These are phyloP conservation scores for Pseudotriccus pelzelni DNA, from an alignment of 2,797 vertebrate species.

Conservation along the genomic window DNA sequence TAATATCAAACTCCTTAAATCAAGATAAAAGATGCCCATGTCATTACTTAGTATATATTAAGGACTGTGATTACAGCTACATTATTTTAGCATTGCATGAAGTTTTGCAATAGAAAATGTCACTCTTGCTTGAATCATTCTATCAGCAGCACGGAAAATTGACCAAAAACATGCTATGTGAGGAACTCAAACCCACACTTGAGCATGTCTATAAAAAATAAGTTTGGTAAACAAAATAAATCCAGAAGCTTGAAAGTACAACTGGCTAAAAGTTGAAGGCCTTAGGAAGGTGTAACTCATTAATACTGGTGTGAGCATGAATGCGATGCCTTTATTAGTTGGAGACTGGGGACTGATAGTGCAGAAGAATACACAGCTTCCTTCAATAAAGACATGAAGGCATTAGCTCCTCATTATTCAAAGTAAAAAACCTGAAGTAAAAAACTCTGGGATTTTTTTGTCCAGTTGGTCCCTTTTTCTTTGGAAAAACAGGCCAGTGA, in stretches of 20 bases:
- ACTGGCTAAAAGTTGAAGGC: background rate
- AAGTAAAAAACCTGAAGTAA: background rate
- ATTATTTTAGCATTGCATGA: background rate
- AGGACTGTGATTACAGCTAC: background rate
- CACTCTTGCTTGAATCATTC: background rate
- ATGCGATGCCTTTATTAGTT: background rate
- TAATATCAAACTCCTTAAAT: background rate
- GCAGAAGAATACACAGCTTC: background rate
- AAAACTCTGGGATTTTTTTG: background rate
- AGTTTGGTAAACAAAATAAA: background rate
- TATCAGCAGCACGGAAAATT: background rate
- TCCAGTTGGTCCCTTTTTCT: background rate
- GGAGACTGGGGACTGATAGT: background rate
- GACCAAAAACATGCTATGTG: background rate
- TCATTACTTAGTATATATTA: background rate
- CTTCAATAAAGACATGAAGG: background rate
- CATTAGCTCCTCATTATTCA: background rate
- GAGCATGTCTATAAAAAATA: background rate
- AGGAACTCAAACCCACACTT: background rate
- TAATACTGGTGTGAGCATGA: background rate
- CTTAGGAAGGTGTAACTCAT: background rate
- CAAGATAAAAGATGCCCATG: background rate
- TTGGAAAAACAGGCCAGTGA: background rate
- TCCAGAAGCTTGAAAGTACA: background rate
- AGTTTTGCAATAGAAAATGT: background rate